Evolutionary conservation across 2,113 vertebrate species (phyloP).

Genomic region (Myrmophylax atrothorax): DNA sequence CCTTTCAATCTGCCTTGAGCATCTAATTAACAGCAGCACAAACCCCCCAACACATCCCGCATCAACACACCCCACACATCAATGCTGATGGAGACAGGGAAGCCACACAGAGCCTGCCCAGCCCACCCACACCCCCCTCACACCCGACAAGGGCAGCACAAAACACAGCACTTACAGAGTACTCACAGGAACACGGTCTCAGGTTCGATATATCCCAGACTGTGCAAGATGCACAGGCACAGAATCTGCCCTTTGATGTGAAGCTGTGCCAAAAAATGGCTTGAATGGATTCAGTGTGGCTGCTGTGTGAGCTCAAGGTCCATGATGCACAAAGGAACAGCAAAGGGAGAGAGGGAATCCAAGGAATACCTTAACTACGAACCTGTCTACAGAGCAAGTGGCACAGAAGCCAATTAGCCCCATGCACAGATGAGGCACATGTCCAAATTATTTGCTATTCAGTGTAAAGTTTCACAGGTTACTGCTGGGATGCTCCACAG

Average conservation of each 20-base stretch:
- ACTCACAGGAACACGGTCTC: not conserved
- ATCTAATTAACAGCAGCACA: not conserved
- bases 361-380: not conserved
- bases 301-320: not conserved
- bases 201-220: not conserved
- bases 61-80: too few relatives aligned
- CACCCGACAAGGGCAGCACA: not conserved
- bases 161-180: not conserved
- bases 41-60: not conserved
- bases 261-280: not conserved
- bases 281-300: not conserved
- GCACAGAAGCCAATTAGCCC: not conserved
- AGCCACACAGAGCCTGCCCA: not conserved
- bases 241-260: not conserved
- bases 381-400: not conserved
- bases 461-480: not conserved
- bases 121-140: not conserved
- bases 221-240: not conserved
- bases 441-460: not conserved
- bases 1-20: not conserved
- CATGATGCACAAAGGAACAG: not conserved
- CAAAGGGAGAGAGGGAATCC: not conserved
- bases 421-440: not conserved
- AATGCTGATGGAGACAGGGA: not conserved
- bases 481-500: not conserved